A percentile compares a stretch with the other conserved stretches of the same genome.
Evolutionary conservation across 2,113 vertebrate species (phyloP).

Genomic region (Protobothrops flavoviridis): DNA sequence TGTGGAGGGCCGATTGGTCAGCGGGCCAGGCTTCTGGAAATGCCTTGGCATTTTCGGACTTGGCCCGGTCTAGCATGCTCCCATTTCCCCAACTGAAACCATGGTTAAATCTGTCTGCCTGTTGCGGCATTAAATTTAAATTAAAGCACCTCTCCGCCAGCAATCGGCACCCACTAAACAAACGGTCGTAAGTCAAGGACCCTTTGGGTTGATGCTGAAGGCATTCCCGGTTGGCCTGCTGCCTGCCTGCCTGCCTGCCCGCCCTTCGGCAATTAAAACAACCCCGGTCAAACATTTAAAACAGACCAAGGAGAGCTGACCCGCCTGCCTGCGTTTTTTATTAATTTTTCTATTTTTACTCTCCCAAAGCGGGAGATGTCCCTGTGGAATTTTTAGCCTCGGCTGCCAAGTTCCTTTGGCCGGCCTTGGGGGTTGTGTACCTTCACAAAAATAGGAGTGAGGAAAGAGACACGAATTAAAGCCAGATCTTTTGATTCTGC

Average conservation of each 20-base stretch:
- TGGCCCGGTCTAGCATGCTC: too few species aligned
- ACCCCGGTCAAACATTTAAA: not conserved
- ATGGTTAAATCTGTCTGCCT: too few species aligned
- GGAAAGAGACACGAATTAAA: not conserved
- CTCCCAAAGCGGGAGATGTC: not conserved
- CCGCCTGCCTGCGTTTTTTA: not conserved
- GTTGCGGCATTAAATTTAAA: too few species aligned
- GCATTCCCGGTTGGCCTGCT: not conserved
- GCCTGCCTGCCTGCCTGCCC: not conserved
- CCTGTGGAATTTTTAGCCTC: not conserved
- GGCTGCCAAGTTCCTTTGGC: not conserved
- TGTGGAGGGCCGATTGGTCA: too few species aligned
- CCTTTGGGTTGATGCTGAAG: not conserved
- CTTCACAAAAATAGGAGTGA: not conserved
- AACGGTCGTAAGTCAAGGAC: not conserved
- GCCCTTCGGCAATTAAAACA: not conserved
- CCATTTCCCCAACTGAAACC: too few species aligned
- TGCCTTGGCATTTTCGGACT: too few species aligned
- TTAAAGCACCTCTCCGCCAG: too few species aligned
- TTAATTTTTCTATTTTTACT: not conserved
- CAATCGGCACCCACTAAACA: not conserved
- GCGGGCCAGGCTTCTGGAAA: too few species aligned
- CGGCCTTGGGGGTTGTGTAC: not conserved
- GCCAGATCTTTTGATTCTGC: not conserved
- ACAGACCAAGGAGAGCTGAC: not conserved